Evolutionary conservation across 2,888 invertebrate genomes (phyloP), one percentile per base, ranked within the genome.

Genomic region (Drosophila meridiana): DNA sequence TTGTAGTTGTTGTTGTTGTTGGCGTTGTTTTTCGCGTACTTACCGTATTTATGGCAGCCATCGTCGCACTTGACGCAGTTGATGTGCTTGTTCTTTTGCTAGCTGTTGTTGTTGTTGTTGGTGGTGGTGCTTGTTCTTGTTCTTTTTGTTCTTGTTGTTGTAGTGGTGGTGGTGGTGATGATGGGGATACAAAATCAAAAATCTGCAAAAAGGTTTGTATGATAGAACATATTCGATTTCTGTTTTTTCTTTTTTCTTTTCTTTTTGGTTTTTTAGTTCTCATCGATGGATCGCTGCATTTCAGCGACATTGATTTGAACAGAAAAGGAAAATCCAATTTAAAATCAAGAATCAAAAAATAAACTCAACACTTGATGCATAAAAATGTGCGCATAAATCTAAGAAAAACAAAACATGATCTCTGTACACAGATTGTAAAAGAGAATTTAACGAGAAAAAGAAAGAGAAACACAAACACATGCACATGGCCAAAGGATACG

Each of bases 31-130:
- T 74, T 77, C 80, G 71, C 74, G 79, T 88, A 92, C 92, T 93
- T 92, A 93, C 92, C 92, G 92, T 92, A 89, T 93, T 93, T 83
- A 93, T 89, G 87, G 92, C 91, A 84, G 92, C 93, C 92, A 93
- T 93, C 86, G 90, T 89, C 79, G 89, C 80, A 78, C 80, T 81
- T 79, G 90, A 75, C 77, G 89, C 76, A 47, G 85, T 83, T 75
- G 89, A 82, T 78, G 76, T 75, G 79, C 84, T 80, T 77, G 84
- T 78, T 75, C 70, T 74, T 81, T 30, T 62, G 28, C 65, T 81
- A 77, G 59, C 73, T 78, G 69, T 63, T 81, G 68, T 69, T 77
- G 68, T 62, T 80, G 74, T 66, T 76, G 47, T 3, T 47, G 28
- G 13, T 47, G 80, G 42, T 69, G 69, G 52, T 52, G 80, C 73